Conservation (phyloP, 1,140 invertebrate species). For the Calliopsis andreniformis region DNA sequence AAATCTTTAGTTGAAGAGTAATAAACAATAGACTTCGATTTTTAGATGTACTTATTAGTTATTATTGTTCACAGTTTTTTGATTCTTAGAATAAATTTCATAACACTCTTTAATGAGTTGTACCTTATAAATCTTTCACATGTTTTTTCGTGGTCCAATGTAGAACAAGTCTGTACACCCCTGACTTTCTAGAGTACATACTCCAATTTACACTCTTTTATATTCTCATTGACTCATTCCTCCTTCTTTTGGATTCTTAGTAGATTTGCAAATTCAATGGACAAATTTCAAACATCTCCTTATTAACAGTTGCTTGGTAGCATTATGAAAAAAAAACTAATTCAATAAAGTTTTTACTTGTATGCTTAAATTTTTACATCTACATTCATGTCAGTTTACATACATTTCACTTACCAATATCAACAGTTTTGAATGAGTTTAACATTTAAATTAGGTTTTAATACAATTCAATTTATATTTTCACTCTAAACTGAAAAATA, state of each 20-base stretch:
- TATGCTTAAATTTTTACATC: neutral
- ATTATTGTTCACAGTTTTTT: neutral
- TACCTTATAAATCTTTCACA: neutral
- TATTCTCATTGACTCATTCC: neutral
- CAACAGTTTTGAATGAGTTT: no score
- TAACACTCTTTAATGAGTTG: neutral
- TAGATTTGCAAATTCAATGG: neutral
- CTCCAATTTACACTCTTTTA: neutral
- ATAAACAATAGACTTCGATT: neutral
- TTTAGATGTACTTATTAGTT: no score
- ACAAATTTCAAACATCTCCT: neutral
- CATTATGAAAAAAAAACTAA: neutral
- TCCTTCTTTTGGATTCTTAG: neutral
- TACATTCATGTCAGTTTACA: neutral
- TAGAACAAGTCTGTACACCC: neutral
- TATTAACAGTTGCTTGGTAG: neutral
- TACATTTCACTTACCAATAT: neutral
- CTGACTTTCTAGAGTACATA: conserved; percentile 10
- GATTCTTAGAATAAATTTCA: neutral
- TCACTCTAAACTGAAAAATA: no score
- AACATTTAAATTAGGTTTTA: no score
- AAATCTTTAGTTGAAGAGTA: neutral
- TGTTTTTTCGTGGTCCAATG: neutral
- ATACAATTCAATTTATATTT: no score
- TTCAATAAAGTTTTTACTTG: neutral